Base-by-base conservation (phyloP, 2,113 vertebrate species). In the Macquaria ambigua region DNA sequence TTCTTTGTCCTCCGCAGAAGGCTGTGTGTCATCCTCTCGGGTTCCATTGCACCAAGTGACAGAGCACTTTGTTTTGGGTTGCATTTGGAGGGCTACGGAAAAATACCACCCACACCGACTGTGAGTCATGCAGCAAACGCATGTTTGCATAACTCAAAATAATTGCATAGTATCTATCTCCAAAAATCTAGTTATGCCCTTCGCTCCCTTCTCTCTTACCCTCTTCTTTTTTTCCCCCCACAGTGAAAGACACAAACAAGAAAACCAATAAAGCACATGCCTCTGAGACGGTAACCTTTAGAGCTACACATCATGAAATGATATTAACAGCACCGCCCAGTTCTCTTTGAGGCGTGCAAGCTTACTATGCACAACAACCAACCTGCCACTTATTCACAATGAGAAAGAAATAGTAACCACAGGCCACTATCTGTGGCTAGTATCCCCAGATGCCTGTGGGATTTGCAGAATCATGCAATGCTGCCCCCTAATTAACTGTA, bases 401-500 rank as follows among this genome's bases (percentile, higher is more conserved):
- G 68, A 77, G 23, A 82, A 28, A 62, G 37, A 28, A 64, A 56
- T 41, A 50, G 50, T 12, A 79, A 83, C 41, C 18, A 72, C 69
- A 75, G 75, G 52, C 53, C n/a, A 77, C 55, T 41, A 50, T 77
- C 23, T 66, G 72, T 39, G 59, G 67, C 52, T 48, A 66, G 25
- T 70, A 74, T 59, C 55, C 28, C 52, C 21, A 58, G 63, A 87
- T 52, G 43, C 73, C 66, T 46, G 28, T 73, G 55, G 70, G 78
- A 77, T 71, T 76, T 37, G 34, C 23, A 68, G 53, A 61, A 67
- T 67, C n/a, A 67, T 84, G 61, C 58, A 46, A 74, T 15, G 66
- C 79, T 63, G 70, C 50, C 39, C 73, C 16, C 87, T 85, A 93
- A 92, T 94, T 93, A 93, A 83, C 56, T 84, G 69, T 62, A 68